Evolutionary conservation across 2,113 vertebrate genomes (phyloP), one percentile per base, ranked within the genome.

Genomic region (Nannospalax galili): DNA sequence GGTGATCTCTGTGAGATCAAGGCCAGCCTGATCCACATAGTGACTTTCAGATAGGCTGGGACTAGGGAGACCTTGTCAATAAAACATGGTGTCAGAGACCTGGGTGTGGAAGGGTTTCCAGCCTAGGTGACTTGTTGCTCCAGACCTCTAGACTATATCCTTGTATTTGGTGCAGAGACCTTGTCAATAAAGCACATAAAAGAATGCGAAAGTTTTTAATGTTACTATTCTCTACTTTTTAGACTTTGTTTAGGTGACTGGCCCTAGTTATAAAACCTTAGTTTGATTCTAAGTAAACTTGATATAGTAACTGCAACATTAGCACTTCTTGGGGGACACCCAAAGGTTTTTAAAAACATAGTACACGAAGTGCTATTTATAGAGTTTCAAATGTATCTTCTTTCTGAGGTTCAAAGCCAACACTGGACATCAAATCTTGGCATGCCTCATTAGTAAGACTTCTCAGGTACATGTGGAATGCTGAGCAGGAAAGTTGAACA

Each of bases 401-500:
- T 70, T 93, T 86, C 40, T 84, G 40, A n/a, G 30, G 30, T 80
- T 12, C 40, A 80, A 93, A 88, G 48, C n/a, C 15, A 95, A 37
- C 20, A 92, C 37, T 70, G n/a, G 48, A 75, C 73, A 86, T 58
- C 12, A 4, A 81, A 58, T 72, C 28, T 48, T 70, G 56, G 28
- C 11, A 45, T 74, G 70, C 19, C 26, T 97, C 45, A 35, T 82
- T 67, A 52, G 7, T 84, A 37, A 77, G 82, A 88, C 20, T 82
- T 60, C 26, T 90, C 3, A 37, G n/a, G 48, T 32, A 62, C 26
- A 7, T 60, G 3, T 88, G 42, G 92, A 88, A 40, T 78, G 69
- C 67, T 92, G 95, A 82, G 32, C 37, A 78, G 35, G 37, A 77
- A 92, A 96, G 91, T 37, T 67, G 77, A 95, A 89, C 69, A 58